Percentiles rank a stretch among this genome's conserved stretches.
Evolutionary conservation across 2,888 invertebrate species (phyloP).

Genomic region (Leucophora obtusa): DNA sequence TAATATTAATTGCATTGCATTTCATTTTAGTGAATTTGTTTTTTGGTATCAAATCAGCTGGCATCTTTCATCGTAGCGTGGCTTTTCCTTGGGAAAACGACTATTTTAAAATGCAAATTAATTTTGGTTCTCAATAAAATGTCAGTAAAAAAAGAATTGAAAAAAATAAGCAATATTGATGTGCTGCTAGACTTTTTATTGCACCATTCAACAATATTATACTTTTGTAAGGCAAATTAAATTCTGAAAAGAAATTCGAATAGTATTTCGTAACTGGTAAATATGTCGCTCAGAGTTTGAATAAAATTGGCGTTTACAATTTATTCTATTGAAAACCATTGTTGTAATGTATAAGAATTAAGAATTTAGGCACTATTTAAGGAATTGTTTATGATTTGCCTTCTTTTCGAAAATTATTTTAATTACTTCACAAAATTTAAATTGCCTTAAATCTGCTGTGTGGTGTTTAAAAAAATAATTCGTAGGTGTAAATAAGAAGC

Average conservation of each 20-base stretch:
- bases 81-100: constrained; percentile 40
- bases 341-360: too few species aligned
- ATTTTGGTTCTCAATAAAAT: constrained; percentile 45
- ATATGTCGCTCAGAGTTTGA: too few species aligned
- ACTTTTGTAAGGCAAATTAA: background rate
- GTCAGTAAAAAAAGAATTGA: background rate
- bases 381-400: background rate
- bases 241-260: background rate
- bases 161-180: constrained; percentile 17
- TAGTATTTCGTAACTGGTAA: background rate
- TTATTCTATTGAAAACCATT: too few species aligned
- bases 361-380: too few species aligned
- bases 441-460: background rate
- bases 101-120: constrained; percentile 43
- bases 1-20: constrained; percentile 6
- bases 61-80: constrained; percentile 47
- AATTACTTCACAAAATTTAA: background rate
- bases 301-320: too few species aligned
- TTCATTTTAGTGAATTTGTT: background rate
- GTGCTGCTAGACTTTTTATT: background rate
- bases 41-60: constrained; percentile 51
- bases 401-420: background rate
- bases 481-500: constrained; percentile 14
- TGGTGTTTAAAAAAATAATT: constrained; percentile 5
- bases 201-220: background rate